Conservation (phyloP, 2,888 invertebrate genomes). For the Melinaea menophilus region DNA sequence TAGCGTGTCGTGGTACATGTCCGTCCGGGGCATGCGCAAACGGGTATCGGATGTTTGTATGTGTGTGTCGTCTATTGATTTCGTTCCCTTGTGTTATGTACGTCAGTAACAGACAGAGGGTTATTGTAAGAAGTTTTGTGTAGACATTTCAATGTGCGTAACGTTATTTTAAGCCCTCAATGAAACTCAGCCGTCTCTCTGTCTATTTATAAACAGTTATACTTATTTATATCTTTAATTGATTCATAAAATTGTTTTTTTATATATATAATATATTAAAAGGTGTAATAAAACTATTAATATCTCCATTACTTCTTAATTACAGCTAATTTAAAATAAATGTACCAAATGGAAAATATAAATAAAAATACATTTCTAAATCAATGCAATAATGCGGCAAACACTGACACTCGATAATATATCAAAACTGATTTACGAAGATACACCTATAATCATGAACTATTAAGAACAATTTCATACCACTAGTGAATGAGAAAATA, state of each 20-base stretch:
- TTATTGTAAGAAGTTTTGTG: constrained; percentile 47
- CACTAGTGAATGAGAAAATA: no score
- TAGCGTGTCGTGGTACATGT: constrained; percentile 57
- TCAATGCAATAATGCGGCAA: no score
- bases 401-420: no score
- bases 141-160: constrained; percentile 51
- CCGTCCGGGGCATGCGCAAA: constrained; percentile 58
- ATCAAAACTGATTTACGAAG: no score
- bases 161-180: constrained; percentile 60
- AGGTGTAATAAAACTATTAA: no score
- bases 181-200: constrained; percentile 39
- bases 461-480: no score
- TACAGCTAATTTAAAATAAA: no score
- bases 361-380: no score
- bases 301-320: no score
- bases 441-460: no score
- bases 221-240: background rate
- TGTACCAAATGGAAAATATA: no score
- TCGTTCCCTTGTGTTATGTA: constrained; percentile 49
- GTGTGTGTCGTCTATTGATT: constrained; percentile 74
- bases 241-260: background rate
- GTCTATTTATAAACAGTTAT: constrained; percentile 28
- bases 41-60: constrained; percentile 38
- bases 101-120: constrained; percentile 64
- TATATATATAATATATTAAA: no score